phyloP scores from a whole-genome alignment of 2,888 invertebrate genomes.

The Allygus modestus region DNA sequence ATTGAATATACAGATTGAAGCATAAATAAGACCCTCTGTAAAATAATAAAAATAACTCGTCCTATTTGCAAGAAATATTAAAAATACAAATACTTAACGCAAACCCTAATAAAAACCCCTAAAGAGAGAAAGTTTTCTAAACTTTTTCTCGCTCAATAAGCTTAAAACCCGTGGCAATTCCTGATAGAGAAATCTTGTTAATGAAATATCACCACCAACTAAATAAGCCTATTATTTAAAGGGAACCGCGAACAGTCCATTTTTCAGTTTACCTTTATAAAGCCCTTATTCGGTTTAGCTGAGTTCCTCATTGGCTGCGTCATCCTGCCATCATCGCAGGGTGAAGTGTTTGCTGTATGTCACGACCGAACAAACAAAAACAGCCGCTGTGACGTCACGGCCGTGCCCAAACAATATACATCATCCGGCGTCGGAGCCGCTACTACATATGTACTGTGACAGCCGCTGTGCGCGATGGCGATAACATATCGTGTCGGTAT shows the following conservation, averaged over 20 bases:
- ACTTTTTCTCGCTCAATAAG: not conserved
- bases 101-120: no score
- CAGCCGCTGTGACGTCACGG: not conserved
- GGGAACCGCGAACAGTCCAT: not conserved
- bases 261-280: not conserved
- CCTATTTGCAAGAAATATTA: no score
- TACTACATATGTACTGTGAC: constrained; percentile 7
- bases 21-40: no score
- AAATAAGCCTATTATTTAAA: not conserved
- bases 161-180: not conserved
- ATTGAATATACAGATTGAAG: no score
- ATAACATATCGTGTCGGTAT: not conserved
- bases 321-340: not conserved
- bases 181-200: constrained; percentile 7
- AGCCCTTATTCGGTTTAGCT: not conserved
- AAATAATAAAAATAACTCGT: no score
- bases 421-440: not conserved
- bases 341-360: constrained; percentile 19
- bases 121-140: not conserved
- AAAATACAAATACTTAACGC: no score
- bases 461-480: not conserved
- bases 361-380: not conserved
- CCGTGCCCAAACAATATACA: constrained; percentile 3
- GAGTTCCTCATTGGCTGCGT: not conserved
- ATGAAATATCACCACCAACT: not conserved